phyloP scores from a whole-genome alignment of 2,797 vertebrate genomes.

The Pithecia hirsuta region DNA sequence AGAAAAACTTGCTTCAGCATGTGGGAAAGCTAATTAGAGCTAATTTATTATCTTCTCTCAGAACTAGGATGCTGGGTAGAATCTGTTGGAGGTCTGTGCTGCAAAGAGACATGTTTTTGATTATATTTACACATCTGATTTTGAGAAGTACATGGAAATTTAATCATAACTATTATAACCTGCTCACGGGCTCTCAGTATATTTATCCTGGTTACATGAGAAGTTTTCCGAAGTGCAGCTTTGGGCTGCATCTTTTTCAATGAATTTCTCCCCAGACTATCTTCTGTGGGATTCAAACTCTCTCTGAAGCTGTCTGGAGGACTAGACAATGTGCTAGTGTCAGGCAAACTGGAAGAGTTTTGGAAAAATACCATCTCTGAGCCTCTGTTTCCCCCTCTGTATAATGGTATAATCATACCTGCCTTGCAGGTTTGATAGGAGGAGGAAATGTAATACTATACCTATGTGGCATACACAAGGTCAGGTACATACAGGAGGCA shows the following conservation, averaged over 20 bases:
- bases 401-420: slow-evolving; percentile 28
- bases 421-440: not conserved
- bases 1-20: slow-evolving; percentile 42
- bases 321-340: not conserved
- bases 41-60: slow-evolving; percentile 74
- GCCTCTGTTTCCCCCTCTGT: slow-evolving; percentile 51
- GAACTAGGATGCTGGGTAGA: slow-evolving; percentile 56
- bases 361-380: slow-evolving; percentile 34
- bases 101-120: slow-evolving; percentile 68
- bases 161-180: slow-evolving; percentile 61
- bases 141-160: slow-evolving; percentile 64
- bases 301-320: not conserved
- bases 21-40: slow-evolving; percentile 74
- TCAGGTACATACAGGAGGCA: not conserved
- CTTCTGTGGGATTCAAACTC: not conserved
- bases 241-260: not conserved
- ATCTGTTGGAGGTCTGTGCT: slow-evolving; percentile 59
- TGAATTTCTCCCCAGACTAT: not conserved
- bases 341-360: not conserved
- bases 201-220: not conserved
- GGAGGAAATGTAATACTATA: slow-evolving; percentile 59
- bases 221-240: not conserved
- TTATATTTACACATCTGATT: slow-evolving; percentile 78
- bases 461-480: not conserved
- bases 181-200: not conserved